A percentile compares a stretch with the other conserved stretches of the same genome.
Evolutionary conservation across 35 echinoderm and acorn worm genomes (phyloP).

Genomic region (Amphiura filiformis): DNA sequence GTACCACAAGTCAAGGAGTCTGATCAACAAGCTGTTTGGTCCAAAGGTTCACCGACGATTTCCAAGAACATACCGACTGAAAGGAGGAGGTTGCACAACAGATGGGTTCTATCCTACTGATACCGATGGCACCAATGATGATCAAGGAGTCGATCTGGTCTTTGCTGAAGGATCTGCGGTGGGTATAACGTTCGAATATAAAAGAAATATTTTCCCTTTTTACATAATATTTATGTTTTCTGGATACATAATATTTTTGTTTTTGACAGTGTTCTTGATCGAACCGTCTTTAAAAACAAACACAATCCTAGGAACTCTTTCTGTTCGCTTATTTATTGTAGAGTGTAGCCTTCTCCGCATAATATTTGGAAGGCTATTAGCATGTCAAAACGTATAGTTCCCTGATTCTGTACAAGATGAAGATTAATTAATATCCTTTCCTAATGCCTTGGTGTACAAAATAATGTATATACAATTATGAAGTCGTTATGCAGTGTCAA

Average conservation of each 20-base stretch:
- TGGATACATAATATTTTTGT: too few relatives aligned
- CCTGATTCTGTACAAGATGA: too few relatives aligned
- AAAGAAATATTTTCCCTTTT: not conserved
- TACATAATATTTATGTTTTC: not conserved
- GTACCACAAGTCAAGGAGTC: not conserved
- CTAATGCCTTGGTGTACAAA: too few relatives aligned
- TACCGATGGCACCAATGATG: not conserved
- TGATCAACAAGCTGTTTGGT: not conserved
- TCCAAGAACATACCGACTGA: not conserved
- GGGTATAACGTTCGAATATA: not conserved
- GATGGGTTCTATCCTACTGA: slow-evolving; percentile 1
- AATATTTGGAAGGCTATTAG: too few relatives aligned
- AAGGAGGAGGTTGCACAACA: not conserved
- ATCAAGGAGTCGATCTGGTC: not conserved
- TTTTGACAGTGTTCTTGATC: too few relatives aligned
- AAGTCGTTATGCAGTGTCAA: not conserved
- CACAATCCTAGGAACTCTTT: too few relatives aligned
- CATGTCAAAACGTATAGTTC: too few relatives aligned
- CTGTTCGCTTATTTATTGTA: too few relatives aligned
- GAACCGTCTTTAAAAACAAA: too few relatives aligned
- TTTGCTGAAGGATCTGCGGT: not conserved
- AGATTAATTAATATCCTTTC: too few relatives aligned
- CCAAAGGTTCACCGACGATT: not conserved
- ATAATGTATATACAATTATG: not conserved
- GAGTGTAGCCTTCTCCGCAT: too few relatives aligned